These are phyloP conservation scores for Phasia obesa DNA, from an alignment of 2,888 invertebrate species.

Conservation along the genomic window DNA sequence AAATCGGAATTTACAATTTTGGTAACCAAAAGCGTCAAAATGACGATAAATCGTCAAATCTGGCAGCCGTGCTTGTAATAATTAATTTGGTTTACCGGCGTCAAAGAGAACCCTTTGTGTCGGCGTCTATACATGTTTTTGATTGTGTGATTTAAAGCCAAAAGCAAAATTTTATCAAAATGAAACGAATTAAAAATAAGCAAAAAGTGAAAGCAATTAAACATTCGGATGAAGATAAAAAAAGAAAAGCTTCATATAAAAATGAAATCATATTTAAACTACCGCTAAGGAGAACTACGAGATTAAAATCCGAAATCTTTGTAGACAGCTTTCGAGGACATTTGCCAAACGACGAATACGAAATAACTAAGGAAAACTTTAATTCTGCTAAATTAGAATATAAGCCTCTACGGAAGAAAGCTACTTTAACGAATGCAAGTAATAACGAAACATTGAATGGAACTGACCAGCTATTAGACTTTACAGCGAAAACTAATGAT, in stretches of 20 bases:
- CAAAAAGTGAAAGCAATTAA: no score
- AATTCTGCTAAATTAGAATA: background rate
- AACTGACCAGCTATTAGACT: background rate
- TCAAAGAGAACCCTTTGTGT: no score
- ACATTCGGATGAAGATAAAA: background rate
- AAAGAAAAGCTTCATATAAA: background rate
- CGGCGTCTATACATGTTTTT: no score
- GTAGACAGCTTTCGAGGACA: background rate
- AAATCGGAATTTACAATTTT: no score
- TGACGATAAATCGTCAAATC: no score
- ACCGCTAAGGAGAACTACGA: background rate
- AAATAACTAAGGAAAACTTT: background rate
- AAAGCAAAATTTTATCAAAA: no score
- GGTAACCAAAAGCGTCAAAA: no score
- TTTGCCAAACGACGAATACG: background rate
- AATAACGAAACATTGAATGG: background rate
- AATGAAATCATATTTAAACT: background rate
- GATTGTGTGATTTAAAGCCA: no score
- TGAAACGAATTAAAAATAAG: no score
- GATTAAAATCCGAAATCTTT: slow-evolving; percentile 23
- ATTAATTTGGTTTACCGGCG: no score
- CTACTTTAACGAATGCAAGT: background rate
- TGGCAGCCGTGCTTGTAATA: no score
- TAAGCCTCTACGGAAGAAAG: background rate
- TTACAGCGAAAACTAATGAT: background rate